Conservation (phyloP, 2,888 invertebrate species). For the Smittia aterrima region DNA sequence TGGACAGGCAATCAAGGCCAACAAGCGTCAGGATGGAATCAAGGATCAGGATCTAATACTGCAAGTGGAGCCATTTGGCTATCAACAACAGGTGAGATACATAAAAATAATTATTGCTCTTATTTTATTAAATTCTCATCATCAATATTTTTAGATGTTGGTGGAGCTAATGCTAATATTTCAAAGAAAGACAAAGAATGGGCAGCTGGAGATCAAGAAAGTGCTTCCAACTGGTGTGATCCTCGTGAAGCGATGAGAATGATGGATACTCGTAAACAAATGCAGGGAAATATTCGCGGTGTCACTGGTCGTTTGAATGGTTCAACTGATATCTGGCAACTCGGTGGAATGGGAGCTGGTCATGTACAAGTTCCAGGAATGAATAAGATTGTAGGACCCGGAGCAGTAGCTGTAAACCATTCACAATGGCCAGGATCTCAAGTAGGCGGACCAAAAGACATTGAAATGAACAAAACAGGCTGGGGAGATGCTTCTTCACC, state of each 20-base stretch:
- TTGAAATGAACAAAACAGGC: conserved; percentile 53
- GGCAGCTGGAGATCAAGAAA: conserved; percentile 49
- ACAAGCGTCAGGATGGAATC: conserved; percentile 41
- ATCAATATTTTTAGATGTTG: no score
- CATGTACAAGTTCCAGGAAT: conserved; percentile 50
- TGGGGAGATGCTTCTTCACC: conserved; percentile 93
- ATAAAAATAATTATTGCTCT: neutral
- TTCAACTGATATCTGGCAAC: conserved; percentile 76
- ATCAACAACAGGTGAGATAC: conserved; percentile 42
- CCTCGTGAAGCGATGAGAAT: conserved; percentile 55
- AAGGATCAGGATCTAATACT: conserved; percentile 45
- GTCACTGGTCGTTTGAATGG: conserved; percentile 82
- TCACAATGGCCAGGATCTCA: conserved; percentile 36
- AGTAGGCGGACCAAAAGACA: conserved; percentile 43
- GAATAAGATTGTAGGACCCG: conserved; percentile 59
- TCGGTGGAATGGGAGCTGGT: conserved; percentile 49
- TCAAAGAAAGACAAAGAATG: conserved; percentile 57
- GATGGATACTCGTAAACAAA: conserved; percentile 57
- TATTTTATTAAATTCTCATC: no score
- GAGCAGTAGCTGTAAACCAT: conserved; percentile 45
- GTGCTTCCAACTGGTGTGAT: conserved; percentile 60
- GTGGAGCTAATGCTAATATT: conserved; percentile 46
- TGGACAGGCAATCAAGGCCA: conserved; percentile 62
- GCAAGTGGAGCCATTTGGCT: conserved; percentile 44
- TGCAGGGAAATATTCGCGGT: conserved; percentile 71